Conservation (phyloP, 1,140 invertebrate genomes). For the Orchesella cincta region DNA sequence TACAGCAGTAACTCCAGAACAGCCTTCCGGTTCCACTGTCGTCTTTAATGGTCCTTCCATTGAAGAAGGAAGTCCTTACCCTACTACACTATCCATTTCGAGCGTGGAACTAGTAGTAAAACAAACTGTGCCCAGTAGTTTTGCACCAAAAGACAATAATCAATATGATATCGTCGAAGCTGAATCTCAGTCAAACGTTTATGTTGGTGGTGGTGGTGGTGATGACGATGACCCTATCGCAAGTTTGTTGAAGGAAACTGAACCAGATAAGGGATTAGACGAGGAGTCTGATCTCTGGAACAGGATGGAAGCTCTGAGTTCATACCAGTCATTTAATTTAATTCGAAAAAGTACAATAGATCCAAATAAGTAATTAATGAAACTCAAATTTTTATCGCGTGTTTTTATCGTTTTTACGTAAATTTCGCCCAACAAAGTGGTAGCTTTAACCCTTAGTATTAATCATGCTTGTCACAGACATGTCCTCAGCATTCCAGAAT, state of each 20-base stretch:
- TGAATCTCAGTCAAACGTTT: too few species aligned
- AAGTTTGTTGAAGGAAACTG: background rate
- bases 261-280: background rate
- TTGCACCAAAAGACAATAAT: too few species aligned
- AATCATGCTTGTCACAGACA: too few species aligned
- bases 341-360: slow-evolving; percentile 7
- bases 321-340: slow-evolving; percentile 25
- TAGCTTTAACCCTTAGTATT: too few species aligned
- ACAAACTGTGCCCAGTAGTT: background rate
- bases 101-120: background rate
- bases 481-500: too few species aligned
- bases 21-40: too few species aligned
- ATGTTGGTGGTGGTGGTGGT: too few species aligned
- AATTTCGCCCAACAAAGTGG: too few species aligned
- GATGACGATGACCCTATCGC: background rate
- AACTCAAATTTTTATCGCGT: too few species aligned
- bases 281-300: slow-evolving; percentile 18
- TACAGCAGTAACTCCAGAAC: too few species aligned
- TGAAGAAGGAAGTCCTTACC: background rate
- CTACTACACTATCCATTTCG: background rate
- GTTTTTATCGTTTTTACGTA: too few species aligned
- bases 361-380: background rate
- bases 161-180: background rate
- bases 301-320: slow-evolving; percentile 9
- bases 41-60: too few species aligned